A percentile compares a stretch with the other conserved stretches of the same genome.
Conservation (phyloP, 2,797 vertebrate species). For the Cuculus canorus region DNA sequence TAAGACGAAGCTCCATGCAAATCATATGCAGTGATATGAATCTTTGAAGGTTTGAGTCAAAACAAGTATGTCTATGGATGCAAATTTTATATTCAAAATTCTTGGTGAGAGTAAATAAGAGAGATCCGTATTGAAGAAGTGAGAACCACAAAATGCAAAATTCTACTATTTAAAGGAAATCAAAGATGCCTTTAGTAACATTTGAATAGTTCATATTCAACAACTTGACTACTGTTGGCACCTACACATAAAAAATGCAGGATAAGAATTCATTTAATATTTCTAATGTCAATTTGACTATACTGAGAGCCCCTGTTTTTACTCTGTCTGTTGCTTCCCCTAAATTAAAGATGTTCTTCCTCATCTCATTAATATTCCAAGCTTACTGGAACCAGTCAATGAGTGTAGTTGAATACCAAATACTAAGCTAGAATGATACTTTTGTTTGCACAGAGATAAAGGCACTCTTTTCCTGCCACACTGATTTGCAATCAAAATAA, state of each 20-base stretch:
- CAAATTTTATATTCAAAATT: slow-evolving; percentile 37
- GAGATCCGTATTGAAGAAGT: slow-evolving; percentile 4
- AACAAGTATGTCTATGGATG: slow-evolving; percentile 22
- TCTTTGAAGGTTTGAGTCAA: slow-evolving; percentile 33
- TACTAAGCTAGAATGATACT: not conserved
- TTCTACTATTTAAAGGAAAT: slow-evolving; percentile 28
- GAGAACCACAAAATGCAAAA: slow-evolving; percentile 33
- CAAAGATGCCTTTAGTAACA: not conserved
- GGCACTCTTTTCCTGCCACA: not conserved
- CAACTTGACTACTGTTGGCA: not conserved
- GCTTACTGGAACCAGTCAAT: not conserved
- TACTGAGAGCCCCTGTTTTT: not conserved
- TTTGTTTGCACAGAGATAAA: not conserved
- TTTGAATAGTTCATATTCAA: slow-evolving; percentile 1
- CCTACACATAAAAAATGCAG: not conserved
- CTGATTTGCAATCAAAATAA: not conserved
- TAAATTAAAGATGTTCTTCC: not conserved
- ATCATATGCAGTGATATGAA: slow-evolving; percentile 23
- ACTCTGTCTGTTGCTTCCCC: not conserved
- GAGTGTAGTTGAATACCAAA: not conserved
- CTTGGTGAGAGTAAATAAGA: slow-evolving; percentile 37
- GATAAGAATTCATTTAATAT: not conserved
- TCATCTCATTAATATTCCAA: not conserved
- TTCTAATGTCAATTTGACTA: not conserved
- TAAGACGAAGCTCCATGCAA: slow-evolving; percentile 1